Conservation (phyloP, 1,140 invertebrate genomes). For the Maconellicoccus hirsutus region DNA sequence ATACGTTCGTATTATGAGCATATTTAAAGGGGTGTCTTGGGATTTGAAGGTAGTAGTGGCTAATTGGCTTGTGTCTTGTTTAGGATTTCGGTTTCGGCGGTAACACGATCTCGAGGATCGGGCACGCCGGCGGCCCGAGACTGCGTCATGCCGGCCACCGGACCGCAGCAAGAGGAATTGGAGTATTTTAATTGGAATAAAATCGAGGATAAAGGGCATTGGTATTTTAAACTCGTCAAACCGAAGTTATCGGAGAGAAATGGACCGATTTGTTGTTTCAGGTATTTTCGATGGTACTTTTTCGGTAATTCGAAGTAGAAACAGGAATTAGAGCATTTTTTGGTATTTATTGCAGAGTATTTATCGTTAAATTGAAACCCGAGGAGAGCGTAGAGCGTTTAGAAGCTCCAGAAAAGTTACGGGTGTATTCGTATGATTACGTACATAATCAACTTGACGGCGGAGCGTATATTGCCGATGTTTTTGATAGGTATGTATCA, state of each 20-base stretch:
- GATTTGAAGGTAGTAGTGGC: no score
- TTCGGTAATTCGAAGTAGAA: background rate
- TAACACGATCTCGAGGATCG: constrained; percentile 53
- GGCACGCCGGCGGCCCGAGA: constrained; percentile 46
- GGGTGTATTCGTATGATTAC: constrained; percentile 55
- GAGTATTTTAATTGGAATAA: constrained; percentile 57
- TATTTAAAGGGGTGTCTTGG: no score
- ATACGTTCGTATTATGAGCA: constrained; percentile 44
- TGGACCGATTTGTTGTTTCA: constrained; percentile 74
- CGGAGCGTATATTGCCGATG: constrained; percentile 70
- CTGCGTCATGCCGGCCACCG: constrained; percentile 54
- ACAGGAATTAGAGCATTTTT: background rate
- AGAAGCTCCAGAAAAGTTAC: constrained; percentile 50
- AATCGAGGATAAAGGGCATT: constrained; percentile 48
- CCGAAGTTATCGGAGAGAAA: constrained; percentile 68
- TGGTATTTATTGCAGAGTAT: constrained; percentile 41
- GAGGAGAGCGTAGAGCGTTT: constrained; percentile 52
- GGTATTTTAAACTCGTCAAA: constrained; percentile 55
- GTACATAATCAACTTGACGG: constrained; percentile 51
- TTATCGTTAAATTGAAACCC: constrained; percentile 55
- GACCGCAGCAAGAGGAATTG: constrained; percentile 53
- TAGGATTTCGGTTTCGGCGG: constrained; percentile 42
- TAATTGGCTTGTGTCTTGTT: background rate
- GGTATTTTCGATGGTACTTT: constrained; percentile 33
- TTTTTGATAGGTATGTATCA: constrained; percentile 55